Evolutionary conservation across 2,888 invertebrate species (phyloP).

Genomic region (Leptopilina myrica): DNA sequence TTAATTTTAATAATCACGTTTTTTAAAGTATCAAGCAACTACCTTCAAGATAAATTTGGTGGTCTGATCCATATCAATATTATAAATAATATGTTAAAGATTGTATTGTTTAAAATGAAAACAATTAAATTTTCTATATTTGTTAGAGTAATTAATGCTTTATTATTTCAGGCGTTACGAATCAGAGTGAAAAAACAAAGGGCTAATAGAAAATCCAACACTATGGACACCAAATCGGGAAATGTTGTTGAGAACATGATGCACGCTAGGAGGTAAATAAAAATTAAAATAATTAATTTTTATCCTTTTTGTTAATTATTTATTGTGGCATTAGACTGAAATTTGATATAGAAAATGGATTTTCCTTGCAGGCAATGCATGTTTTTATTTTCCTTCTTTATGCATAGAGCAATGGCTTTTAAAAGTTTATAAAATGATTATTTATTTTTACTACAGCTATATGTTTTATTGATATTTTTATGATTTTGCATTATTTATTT

Average conservation of each 20-base stretch:
- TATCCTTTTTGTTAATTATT: constrained; percentile 43
- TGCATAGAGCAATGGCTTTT: background rate
- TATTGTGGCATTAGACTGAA: constrained; percentile 16
- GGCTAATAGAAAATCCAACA: constrained; percentile 87
- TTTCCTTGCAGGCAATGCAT: constrained; percentile 51
- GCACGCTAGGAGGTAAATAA: constrained; percentile 81
- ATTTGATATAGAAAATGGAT: constrained; percentile 56
- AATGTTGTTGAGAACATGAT: constrained; percentile 94
- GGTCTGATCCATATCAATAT: no score
- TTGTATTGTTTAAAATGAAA: no score
- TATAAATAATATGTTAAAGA: no score
- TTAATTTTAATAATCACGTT: no score
- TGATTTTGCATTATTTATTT: no score
- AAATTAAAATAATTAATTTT: constrained; percentile 43
- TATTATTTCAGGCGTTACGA: constrained; percentile 85
- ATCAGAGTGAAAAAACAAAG: constrained; percentile 89
- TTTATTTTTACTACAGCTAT: background rate
- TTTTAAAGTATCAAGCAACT: no score
- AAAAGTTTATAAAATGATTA: constrained; percentile 16
- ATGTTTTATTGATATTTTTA: no score
- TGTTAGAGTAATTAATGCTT: constrained; percentile 17
- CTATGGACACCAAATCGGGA: constrained; percentile 85
- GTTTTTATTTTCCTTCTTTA: constrained; percentile 56
- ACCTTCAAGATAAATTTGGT: no score
- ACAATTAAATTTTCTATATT: no score